Percentiles rank a stretch among this genome's conserved stretches.
Conservation (phyloP, 2,888 invertebrate species). For the Coelopa pilipes region DNA sequence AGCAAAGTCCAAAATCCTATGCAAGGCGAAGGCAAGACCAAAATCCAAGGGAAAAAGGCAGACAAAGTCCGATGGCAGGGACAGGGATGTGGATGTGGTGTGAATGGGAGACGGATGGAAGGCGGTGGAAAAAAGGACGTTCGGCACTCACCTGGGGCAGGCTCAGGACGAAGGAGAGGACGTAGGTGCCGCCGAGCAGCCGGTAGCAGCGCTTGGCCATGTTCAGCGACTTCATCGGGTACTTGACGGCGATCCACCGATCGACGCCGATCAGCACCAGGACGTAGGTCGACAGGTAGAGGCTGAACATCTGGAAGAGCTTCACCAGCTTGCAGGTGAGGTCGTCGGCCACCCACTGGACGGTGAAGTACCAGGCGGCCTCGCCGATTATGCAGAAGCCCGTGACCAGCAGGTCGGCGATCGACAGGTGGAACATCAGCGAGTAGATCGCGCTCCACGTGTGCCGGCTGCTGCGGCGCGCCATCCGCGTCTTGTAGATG, state of each 20-base stretch:
- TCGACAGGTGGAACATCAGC: constrained; percentile 82
- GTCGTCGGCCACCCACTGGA: constrained; percentile 84
- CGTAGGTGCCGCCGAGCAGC: constrained; percentile 77
- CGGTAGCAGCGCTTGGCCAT: constrained; percentile 77
- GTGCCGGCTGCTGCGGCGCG: constrained; percentile 71
- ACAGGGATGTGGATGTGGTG: no score
- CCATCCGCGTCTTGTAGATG: constrained; percentile 74
- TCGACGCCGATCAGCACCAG: constrained; percentile 85
- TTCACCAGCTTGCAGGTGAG: constrained; percentile 82
- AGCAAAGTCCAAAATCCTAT: no score
- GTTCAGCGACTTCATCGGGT: constrained; percentile 78
- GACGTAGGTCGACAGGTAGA: constrained; percentile 85
- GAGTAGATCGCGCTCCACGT: constrained; percentile 80
- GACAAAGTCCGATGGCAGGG: no score
- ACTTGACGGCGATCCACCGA: constrained; percentile 82
- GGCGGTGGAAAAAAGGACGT: no score
- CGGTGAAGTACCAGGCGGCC: constrained; percentile 82
- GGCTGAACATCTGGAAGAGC: constrained; percentile 82
- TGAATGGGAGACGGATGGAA: no score
- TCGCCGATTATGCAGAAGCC: constrained; percentile 84
- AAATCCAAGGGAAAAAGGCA: no score
- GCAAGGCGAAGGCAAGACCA: no score
- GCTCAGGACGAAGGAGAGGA: constrained; percentile 78
- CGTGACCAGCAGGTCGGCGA: constrained; percentile 84
- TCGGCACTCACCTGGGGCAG: constrained; percentile 79